A percentile compares a stretch with the other conserved stretches of the same genome.
phyloP scores from a whole-genome alignment of 2,113 vertebrate genomes.

The Crotalus viridis region DNA sequence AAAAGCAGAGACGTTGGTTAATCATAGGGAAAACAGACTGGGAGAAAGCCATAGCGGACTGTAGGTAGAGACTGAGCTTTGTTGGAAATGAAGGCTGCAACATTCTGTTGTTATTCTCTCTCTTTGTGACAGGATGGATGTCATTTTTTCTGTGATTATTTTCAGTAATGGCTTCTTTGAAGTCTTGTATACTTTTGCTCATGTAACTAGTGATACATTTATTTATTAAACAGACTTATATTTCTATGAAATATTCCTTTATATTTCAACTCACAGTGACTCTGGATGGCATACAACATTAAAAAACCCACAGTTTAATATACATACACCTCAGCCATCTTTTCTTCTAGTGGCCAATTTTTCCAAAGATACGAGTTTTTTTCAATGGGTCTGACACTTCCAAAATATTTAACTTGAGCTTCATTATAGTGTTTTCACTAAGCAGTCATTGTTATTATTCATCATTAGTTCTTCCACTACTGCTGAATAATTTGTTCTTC shows the following conservation, averaged over 20 bases:
- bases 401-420: neutral
- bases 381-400: neutral
- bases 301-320: neutral
- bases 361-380: neutral
- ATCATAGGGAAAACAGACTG: neutral
- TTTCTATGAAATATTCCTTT: neutral
- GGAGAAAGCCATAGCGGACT: neutral
- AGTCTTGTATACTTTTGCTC: neutral
- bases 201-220: neutral
- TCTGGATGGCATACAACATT: neutral
- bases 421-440: neutral
- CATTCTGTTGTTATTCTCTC: neutral
- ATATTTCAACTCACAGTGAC: neutral
- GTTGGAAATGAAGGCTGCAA: neutral
- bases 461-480: neutral
- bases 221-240: neutral
- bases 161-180: neutral
- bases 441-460: neutral
- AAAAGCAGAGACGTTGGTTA: neutral
- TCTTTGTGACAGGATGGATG: neutral
- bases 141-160: neutral
- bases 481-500: neutral
- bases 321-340: neutral
- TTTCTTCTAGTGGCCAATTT: neutral
- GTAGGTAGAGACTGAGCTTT: neutral